Base-by-base conservation (phyloP, 2,888 invertebrate species). In the Apoda limacodes region DNA sequence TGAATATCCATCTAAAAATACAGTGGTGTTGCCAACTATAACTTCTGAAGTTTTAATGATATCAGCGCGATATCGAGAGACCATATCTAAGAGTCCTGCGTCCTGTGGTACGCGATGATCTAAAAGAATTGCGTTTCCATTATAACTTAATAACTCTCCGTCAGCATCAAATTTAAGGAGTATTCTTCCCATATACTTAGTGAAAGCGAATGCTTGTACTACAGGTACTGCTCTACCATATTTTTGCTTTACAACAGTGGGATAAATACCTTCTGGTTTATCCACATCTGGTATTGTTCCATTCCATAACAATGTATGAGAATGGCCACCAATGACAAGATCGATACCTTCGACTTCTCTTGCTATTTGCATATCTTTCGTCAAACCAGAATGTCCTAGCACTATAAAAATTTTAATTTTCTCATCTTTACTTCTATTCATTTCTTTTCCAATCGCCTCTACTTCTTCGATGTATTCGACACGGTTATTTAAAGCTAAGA, bases 181-280 rank as follows among this genome's bases (percentile, higher is more conserved):
- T n/a, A 97, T 68, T 50, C 86, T 84, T 1, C 96, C 96, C 30
- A 96, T 72, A 59, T 96, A 96, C 67, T 96, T 95, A 86, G 95
- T 95, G 55, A 89, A 93, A 1, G 93, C 93, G 55, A 88, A 95
- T 1, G 93, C 95, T 70, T 95, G 94, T 0, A 95, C 93, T 1
- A 95, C 92, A 1, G 92, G 89, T 4, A 90, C 90, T 7, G 7
- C 7, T 55, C 86, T 88, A 1, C 91, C 91, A 26, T 82, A 87
- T 4, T 62, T 40, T 62, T 93, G 92, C 0, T 58, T 78, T 0
- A 94, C 81, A 23, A 88, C 82, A 0, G 85, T 87, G 0, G 96
- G 96, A 68, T 96, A 96, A 0, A 85, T 81, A 0, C 89, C 93
- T 39, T 85, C 83, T 0, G 88, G 71, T 12, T 65, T 51, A 54